Conservation (phyloP, 2,888 invertebrate species). For the Argyresthia albistria region DNA sequence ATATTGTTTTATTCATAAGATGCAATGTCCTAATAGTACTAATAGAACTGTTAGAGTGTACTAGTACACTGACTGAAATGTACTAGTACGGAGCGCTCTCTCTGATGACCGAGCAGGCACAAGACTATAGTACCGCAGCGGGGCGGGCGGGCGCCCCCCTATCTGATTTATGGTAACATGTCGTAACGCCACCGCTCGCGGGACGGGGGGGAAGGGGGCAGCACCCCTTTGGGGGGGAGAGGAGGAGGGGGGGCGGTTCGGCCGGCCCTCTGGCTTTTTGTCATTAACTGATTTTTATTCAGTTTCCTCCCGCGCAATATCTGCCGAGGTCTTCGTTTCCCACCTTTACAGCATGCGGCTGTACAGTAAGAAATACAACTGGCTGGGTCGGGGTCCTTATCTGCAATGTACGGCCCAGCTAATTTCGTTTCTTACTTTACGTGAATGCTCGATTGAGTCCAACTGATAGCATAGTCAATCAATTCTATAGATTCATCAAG, state of each 20-base stretch:
- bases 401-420: too few species aligned
- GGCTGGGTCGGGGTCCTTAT: background rate
- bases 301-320: slow-evolving; percentile 22
- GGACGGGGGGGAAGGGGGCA: slow-evolving; percentile 27
- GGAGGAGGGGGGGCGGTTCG: slow-evolving; percentile 47
- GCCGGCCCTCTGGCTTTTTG: slow-evolving; percentile 48
- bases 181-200: slow-evolving; percentile 47
- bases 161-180: slow-evolving; percentile 70
- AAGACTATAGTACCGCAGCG: slow-evolving; percentile 16
- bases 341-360: background rate
- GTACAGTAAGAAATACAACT: background rate
- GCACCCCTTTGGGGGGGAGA: slow-evolving; percentile 66
- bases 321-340: background rate
- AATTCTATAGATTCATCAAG: too few species aligned
- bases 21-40: too few species aligned
- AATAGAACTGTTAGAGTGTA: too few species aligned
- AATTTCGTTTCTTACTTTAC: too few species aligned
- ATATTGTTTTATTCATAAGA: too few species aligned
- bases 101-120: too few species aligned
- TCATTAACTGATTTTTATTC: slow-evolving; percentile 67
- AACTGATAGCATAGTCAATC: too few species aligned
- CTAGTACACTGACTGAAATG: too few species aligned
- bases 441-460: too few species aligned
- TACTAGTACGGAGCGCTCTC: too few species aligned
- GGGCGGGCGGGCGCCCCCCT: slow-evolving; percentile 44